phyloP scores from a whole-genome alignment of 2,797 vertebrate genomes.

The Chelidonichthys spinosus region DNA sequence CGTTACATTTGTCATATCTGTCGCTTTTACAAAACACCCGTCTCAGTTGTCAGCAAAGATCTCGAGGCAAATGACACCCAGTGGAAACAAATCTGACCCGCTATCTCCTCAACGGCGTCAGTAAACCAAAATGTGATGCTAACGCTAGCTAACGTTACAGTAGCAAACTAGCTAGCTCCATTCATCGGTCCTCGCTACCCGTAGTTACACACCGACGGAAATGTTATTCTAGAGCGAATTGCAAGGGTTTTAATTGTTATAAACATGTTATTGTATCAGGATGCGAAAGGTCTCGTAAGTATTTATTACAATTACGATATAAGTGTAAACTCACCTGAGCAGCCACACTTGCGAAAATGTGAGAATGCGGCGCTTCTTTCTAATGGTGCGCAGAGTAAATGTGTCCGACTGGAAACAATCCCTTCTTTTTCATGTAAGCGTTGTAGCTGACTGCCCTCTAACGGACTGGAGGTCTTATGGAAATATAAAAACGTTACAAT shows the following conservation, averaged over 20 bases:
- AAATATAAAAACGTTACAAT: rapidly evolving
- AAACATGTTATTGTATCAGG: rapidly evolving
- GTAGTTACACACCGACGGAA: rapidly evolving
- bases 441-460: constrained; percentile 8
- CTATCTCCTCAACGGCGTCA: rapidly evolving
- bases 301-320: rapidly evolving
- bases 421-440: rapidly evolving
- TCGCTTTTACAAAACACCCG: neutral
- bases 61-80: rapidly evolving
- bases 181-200: constrained; percentile 25
- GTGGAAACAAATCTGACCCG: too few relatives aligned
- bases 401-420: constrained; percentile 69
- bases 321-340: constrained; percentile 62
- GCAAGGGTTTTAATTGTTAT: rapidly evolving
- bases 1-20: neutral
- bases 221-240: rapidly evolving
- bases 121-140: neutral
- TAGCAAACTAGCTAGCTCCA: constrained; percentile 68
- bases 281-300: neutral
- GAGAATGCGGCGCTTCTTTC: constrained; percentile 77
- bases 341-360: constrained; percentile 61
- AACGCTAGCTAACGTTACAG: constrained; percentile 57
- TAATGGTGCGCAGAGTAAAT: constrained; percentile 44
- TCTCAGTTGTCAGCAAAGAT: rapidly evolving
- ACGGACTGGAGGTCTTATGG: neutral